Evolutionary conservation across 2,888 invertebrate species (phyloP).

Genomic region (Melinaea menophilus): DNA sequence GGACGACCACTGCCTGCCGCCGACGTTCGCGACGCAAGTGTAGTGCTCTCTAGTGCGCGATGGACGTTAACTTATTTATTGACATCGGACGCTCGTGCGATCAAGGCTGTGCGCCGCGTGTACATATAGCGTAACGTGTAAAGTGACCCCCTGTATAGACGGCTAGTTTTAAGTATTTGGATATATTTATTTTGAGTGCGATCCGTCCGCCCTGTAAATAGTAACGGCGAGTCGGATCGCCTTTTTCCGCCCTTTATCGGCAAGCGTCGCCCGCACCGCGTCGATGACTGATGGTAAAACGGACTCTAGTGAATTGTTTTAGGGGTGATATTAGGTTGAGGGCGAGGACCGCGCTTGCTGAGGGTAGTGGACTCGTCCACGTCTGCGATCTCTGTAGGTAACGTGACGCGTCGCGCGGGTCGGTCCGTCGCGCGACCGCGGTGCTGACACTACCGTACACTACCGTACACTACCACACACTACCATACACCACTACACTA

Average conservation of each 20-base stretch:
- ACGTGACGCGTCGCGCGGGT: conserved; percentile 48
- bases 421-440: conserved; percentile 53
- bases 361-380: conserved; percentile 63
- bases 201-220: conserved; percentile 72
- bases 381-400: conserved; percentile 74
- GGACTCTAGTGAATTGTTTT: conserved; percentile 14
- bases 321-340: conserved; percentile 19
- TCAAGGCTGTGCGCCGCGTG: conserved; percentile 75
- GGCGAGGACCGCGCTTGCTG: conserved; percentile 53
- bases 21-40: conserved; percentile 87
- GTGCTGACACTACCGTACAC: conserved; percentile 12
- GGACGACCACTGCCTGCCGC: conserved; percentile 86
- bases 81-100: conserved; percentile 72
- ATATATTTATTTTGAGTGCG: conserved; percentile 73
- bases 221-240: conserved; percentile 62
- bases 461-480: conserved; percentile 3
- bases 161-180: conserved; percentile 71
- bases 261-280: conserved; percentile 49
- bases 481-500: conserved; percentile 1
- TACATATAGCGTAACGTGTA: conserved; percentile 75
- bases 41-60: conserved; percentile 69
- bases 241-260: conserved; percentile 57
- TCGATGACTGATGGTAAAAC: conserved; percentile 8
- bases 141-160: conserved; percentile 75
- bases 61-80: conserved; percentile 65